Percentiles rank a stretch among this genome's conserved stretches.
Evolutionary conservation across 2,888 invertebrate species (phyloP).

Genomic region (Phymatocera aterrima): DNA sequence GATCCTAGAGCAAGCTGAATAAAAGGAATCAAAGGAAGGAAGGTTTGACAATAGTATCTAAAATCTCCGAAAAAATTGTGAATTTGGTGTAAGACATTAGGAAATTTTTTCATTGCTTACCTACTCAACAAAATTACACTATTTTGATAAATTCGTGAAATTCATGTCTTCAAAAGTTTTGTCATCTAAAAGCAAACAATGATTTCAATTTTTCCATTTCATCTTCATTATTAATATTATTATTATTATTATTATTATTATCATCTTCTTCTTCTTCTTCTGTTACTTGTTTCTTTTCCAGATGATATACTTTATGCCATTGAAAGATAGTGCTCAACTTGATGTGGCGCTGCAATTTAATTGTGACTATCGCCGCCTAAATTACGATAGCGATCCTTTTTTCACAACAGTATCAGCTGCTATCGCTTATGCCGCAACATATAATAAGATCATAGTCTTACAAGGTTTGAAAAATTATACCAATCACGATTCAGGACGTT

Average conservation of each 20-base stretch:
- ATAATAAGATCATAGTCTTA: background rate
- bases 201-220: background rate
- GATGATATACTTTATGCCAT: background rate
- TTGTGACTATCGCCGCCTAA: background rate
- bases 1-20: too few species aligned
- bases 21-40: too few species aligned
- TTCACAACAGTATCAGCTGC: background rate
- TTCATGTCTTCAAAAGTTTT: background rate
- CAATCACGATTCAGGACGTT: background rate
- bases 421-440: background rate
- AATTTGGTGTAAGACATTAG: too few species aligned
- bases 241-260: background rate
- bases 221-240: background rate
- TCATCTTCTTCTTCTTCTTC: background rate
- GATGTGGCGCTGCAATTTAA: background rate
- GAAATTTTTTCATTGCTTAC: too few species aligned
- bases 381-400: background rate
- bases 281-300: background rate
- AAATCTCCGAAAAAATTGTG: too few species aligned
- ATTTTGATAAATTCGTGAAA: background rate
- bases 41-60: too few species aligned
- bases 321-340: background rate
- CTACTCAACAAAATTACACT: background rate
- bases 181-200: background rate
- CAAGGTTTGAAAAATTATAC: background rate